Percentiles rank a stretch among this genome's conserved stretches.
phyloP scores from a whole-genome alignment of 2,888 invertebrate genomes.

The Perizoma affinitatum region DNA sequence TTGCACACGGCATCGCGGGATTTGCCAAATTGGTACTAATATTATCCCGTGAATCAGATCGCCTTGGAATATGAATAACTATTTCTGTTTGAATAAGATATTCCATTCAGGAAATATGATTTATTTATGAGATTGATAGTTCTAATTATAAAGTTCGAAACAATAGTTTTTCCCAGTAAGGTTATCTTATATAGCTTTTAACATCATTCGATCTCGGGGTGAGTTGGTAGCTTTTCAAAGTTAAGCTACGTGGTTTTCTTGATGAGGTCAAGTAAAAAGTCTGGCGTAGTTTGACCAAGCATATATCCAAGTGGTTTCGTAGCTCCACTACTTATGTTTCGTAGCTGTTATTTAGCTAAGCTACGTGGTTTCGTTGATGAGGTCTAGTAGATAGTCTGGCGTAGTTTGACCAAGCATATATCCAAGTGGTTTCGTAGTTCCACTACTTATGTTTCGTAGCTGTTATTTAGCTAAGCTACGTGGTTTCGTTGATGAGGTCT shows the following conservation, averaged over 20 bases:
- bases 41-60: constrained; percentile 27
- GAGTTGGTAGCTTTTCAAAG: constrained; percentile 2
- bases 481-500: not conserved
- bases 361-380: constrained; percentile 1
- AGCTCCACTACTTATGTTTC: not conserved
- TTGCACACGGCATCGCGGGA: constrained; percentile 19
- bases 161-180: not conserved
- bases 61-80: constrained; percentile 24
- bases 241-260: constrained; percentile 1
- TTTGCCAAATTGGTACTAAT: constrained; percentile 35
- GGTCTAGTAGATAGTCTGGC: not conserved
- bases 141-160: not conserved
- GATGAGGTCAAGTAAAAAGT: not conserved
- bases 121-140: constrained; percentile 18
- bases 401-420: too few species aligned
- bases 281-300: too few species aligned
- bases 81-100: constrained; percentile 24
- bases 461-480: not conserved
- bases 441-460: not conserved
- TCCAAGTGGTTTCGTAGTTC: too few species aligned
- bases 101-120: constrained; percentile 29
- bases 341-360: not conserved
- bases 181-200: not conserved
- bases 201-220: too few species aligned
- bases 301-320: too few species aligned